Evolutionary conservation across 1,140 invertebrate species (phyloP), one percentile per base, ranked within the genome.

Genomic region (Ceratosolen fusciceps): DNA sequence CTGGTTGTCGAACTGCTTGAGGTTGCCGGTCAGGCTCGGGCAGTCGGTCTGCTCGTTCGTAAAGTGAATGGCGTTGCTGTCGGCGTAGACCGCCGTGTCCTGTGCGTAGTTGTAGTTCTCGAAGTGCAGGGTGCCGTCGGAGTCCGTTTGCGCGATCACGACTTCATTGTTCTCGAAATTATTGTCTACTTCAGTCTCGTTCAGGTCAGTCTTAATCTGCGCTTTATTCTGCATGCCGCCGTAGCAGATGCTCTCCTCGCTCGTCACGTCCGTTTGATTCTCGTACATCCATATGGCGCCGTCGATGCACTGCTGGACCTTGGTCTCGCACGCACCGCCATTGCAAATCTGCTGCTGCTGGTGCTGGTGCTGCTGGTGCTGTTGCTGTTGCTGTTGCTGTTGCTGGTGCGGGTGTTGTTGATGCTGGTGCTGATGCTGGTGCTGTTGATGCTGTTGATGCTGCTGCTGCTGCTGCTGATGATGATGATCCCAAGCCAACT

Each of bases 161-260:
- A 73, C 49, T 70, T 81, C 67, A 60, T 79, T 82, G 26, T 70
- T 72, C 47, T 74, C 74, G 56, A 79, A 80, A 62, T 77, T 83
- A 82, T 81, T 68, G 68, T 75, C 70, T 74, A 75, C 67, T 80
- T 86, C 84, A 85, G 85, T 86, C 84, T 85, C 84, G 73, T 80
- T 72, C 43, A 83, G 83, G 31, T 86, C 85, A 86, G 85, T 86
- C 85, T 86, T 86, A 47, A 81, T 65, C 26, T 52, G 71, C 80
- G 82, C 82, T 80, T 85, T 83, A 43, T 72, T 58, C 26, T 85
- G 81, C 24, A 83, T 82, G 49, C 80, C 83, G 60, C 79, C 82
- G 47, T 84, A 83, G 31, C n/a, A n/a, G n/a, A n/a, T n/a, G n/a
- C 82, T 83, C 31, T 77, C 60, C 24, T 80, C 81, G 9, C n/a